Conservation (phyloP, 2,113 vertebrate species). For the Phylloscopus whistleri region DNA sequence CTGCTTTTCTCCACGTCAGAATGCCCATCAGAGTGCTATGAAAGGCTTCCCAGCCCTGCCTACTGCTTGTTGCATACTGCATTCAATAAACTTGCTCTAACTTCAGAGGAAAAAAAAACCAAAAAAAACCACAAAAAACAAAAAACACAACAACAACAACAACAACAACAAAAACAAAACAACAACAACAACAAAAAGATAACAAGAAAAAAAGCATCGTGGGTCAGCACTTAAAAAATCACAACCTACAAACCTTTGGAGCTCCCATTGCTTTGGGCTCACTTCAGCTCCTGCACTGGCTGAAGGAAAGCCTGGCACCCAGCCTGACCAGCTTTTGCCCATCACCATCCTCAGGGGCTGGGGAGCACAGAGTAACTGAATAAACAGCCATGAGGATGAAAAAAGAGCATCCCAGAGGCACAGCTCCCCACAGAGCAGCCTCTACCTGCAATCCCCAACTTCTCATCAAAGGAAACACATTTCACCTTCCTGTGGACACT, state of each 20-base stretch:
- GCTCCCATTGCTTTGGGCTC: neutral
- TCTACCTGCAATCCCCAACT: neutral
- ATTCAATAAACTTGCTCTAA: neutral
- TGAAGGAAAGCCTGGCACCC: neutral
- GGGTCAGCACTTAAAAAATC: neutral
- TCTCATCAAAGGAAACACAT: neutral
- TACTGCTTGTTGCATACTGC: neutral
- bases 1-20: neutral
- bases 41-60: neutral
- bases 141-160: no score
- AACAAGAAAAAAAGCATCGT: neutral
- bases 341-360: neutral
- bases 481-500: neutral
- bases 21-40: neutral
- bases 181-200: no score
- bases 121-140: no score
- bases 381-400: neutral
- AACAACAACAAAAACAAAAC: no score
- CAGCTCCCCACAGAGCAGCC: neutral
- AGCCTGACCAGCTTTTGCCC: neutral
- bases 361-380: neutral
- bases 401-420: neutral
- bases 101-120: neutral
- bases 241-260: accelerated
- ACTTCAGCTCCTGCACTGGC: neutral